Base-by-base conservation (phyloP, 2,888 invertebrate species). In the Drosophila setosimentum region DNA sequence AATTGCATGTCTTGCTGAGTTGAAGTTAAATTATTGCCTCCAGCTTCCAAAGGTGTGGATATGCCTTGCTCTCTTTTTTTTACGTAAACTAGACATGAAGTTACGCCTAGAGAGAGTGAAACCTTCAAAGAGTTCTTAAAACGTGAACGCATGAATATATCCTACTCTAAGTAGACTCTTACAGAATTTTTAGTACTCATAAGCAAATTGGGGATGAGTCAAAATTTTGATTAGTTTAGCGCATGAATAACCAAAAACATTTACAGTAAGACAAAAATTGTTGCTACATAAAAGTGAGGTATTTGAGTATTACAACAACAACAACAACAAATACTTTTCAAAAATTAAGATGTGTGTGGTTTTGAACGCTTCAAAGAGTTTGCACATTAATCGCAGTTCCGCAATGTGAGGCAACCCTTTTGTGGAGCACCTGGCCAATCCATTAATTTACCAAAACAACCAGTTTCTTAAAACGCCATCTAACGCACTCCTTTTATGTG, bases 1-100 rank as follows among this genome's bases (percentile, higher is more conserved):
- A 87, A 87, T 89, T 87, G 89, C 89, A 89, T 87, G 85, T 89
- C 89, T 87, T 86, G 88, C 88, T 82, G 88, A 67, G 82, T 80
- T 86, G 82, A 83, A 86, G 86, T 76, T 88, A 88, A 86, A 88
- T 86, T 88, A 86, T 86, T 86, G 80, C 85, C 88, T 37, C 73
- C 73, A 69, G 79, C 83, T 71, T 67, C 51, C 68, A 68, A 42
- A 78, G 68, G 57, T 64, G 60, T 35, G 61, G 42, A 60, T 42
- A 49, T 61, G 54, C 35, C 48, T 45, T n/a, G 30, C 37, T 30
- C n/a, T 27, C 6, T 8, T 13, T 10, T 33, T 3, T 5, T 11
- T 2, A 0, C 5, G 33, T 16, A 5, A 33, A 16, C 33, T 33
- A 33, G 33, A 33, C 5, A 33, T 33, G 33, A 33, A 33, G 16